Base-by-base conservation (phyloP, 2,113 vertebrate genomes). In the Corythaixoides concolor region DNA sequence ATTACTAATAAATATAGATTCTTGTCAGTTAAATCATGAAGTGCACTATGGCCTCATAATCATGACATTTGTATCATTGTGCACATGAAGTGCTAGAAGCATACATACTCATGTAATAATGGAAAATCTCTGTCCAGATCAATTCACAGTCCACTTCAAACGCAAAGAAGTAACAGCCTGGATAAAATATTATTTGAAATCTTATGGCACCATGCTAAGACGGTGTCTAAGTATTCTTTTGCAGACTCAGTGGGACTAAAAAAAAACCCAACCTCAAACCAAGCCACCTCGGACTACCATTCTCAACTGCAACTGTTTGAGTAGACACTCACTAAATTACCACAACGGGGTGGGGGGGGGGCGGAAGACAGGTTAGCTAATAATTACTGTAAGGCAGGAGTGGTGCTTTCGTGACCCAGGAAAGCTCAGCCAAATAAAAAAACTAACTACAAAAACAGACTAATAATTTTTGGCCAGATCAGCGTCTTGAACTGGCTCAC, bases 71-170 rank as follows among this genome's bases (percentile, higher is more conserved):
- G 22, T 43, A 28, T 56, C 43, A 28, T 1, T 28, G 60, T 8
- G 22, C 37, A 73, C 14, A 7, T 14, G 4, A 64, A 75, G 50
- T 15, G 12, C 70, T 45, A 32, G 35, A 79, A 90, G 56, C n/a
- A 47, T 4, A 37, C 3, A 2, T 0, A 49, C 30, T 12, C 27
- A 59, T 4, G 2, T 5, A 79, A 26, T 20, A 35, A 30, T 4
- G 15, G 47, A 43, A 92, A 41, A 59, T 14, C 43, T 62, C 58
- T 22, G 2, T 26, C 32, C 47, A 55, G 18, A 78, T 39, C 52
- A 75, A 81, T 32, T 63, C 56, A 59, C 17, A 28, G 22, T 41
- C 30, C 27, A 32, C 12, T 43, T 50, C 19, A 88, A 83, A 79
- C 28, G 58, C 6, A 69, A 83, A 55, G 35, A 85, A 37, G 13